phyloP scores from a whole-genome alignment of 2,888 invertebrate species.

The Hypercompe scribonia region DNA sequence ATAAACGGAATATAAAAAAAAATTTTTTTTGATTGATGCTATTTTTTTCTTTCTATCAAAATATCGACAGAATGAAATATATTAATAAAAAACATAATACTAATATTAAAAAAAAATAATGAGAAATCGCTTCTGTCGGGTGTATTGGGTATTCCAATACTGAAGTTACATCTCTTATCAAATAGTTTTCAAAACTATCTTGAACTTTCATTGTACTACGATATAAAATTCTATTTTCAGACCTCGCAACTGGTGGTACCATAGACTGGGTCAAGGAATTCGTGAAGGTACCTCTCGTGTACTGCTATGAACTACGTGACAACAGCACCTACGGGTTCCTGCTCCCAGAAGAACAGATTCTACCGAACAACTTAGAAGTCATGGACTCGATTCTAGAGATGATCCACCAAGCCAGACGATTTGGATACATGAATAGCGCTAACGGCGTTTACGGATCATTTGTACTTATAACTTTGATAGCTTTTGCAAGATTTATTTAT shows the following conservation, averaged over 20 bases:
- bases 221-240: slow-evolving; percentile 52
- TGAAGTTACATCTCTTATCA: background rate
- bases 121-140: background rate
- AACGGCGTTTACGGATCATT: slow-evolving; percentile 19
- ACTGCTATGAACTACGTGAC: slow-evolving; percentile 85
- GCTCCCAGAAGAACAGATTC: slow-evolving; percentile 87
- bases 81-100: too few relatives aligned
- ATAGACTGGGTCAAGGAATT: slow-evolving; percentile 74
- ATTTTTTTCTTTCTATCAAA: background rate
- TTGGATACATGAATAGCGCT: slow-evolving; percentile 54
- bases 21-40: background rate
- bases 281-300: slow-evolving; percentile 66
- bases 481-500: slow-evolving; percentile 22
- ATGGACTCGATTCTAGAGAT: slow-evolving; percentile 81
- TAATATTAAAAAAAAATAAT: too few relatives aligned
- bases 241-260: slow-evolving; percentile 71
- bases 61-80: background rate
- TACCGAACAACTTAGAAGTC: slow-evolving; percentile 82
- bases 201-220: too few relatives aligned
- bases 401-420: slow-evolving; percentile 66
- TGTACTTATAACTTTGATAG: slow-evolving; percentile 15
- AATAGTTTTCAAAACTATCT: too few relatives aligned
- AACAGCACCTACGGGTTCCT: slow-evolving; percentile 86
- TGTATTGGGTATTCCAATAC: background rate
- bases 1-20: background rate